Evolutionary conservation across 2,888 invertebrate species (phyloP), one percentile per base, ranked within the genome.

Genomic region (Drosophila fulvimacula): DNA sequence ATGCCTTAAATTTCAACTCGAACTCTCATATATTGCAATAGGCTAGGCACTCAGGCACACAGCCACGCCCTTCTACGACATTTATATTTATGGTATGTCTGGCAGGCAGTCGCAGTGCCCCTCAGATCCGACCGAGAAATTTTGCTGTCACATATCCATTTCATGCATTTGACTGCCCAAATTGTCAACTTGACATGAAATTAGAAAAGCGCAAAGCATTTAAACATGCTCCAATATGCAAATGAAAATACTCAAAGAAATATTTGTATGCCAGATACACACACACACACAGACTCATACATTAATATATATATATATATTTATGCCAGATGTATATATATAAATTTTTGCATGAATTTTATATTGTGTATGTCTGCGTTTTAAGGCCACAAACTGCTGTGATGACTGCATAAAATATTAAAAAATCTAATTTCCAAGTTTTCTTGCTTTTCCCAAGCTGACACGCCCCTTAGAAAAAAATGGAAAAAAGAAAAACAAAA

Each of bases 191-290:
- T 82, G 86, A 88, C 83, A 79, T 81, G 79, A 81, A 87, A 82
- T 87, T 87, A 85, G 73, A 88, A 83, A 85, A 78, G 81, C 81
- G 83, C 83, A 80, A 82, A 85, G 78, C 86, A 87, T 87, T 82
- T 87, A 79, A 79, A 81, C 76, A 69, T 73, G 62, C 78, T 69
- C 80, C 67, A 73, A 79, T 73, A 78, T 79, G 77, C 76, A 79
- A 78, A 78, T 76, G 73, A 69, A 79, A 68, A 72, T 79, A 63
- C 76, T 73, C 80, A 79, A 78, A 81, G 73, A 84, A 78, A 79
- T 81, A 75, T 75, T 63, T 71, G 21, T 61, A 51, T 57, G 49
- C 61, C 38, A 39, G 30, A 38, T 42, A n/a, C 44, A 21, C 32
- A 30, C 9, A 49, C 27, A 27, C 15, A 34, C 32, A 51, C 32